phyloP scores from a whole-genome alignment of 1,140 invertebrate species.

The Capitella teleta region DNA sequence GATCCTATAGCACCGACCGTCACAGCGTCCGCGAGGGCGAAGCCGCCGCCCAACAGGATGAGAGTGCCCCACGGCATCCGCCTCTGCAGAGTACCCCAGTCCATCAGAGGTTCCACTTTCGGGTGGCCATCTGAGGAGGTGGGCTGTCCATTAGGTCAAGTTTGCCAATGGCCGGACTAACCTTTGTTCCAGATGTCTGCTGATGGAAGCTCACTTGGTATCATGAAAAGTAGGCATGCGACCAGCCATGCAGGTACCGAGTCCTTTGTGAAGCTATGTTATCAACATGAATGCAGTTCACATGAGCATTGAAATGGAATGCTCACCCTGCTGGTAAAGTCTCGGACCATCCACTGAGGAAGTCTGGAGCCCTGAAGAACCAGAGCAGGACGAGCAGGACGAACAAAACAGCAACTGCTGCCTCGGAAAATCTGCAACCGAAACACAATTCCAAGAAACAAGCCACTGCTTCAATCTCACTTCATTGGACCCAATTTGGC shows the following conservation, averaged over 20 bases:
- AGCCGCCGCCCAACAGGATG: slow-evolving; percentile 57
- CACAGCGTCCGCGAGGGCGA: slow-evolving; percentile 57
- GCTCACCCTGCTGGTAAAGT: slow-evolving; percentile 26
- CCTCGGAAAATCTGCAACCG: slow-evolving; percentile 10
- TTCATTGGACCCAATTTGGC: slow-evolving; percentile 11
- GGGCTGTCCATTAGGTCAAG: too few species aligned
- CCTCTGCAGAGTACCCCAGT: slow-evolving; percentile 31
- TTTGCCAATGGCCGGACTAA: too few species aligned
- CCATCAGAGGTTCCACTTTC: slow-evolving; percentile 22
- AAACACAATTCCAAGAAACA: too few species aligned
- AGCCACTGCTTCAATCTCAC: too few species aligned
- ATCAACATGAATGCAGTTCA: too few species aligned
- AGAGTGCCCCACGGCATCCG: slow-evolving; percentile 43
- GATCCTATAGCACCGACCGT: slow-evolving; percentile 11
- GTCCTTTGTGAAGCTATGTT: too few species aligned
- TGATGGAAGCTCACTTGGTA: too few species aligned
- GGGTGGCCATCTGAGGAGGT: too few species aligned
- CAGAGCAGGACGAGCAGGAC: slow-evolving; percentile 65
- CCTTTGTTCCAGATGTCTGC: too few species aligned
- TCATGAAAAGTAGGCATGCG: too few species aligned
- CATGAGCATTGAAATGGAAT: too few species aligned
- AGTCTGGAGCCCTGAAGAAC: slow-evolving; percentile 73
- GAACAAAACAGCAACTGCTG: slow-evolving; percentile 59
- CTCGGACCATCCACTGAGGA: slow-evolving; percentile 58
- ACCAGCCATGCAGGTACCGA: too few species aligned